These are phyloP conservation scores for Habrosyne pyritoides DNA, from an alignment of 2,888 invertebrate genomes.

Conservation along the genomic window DNA sequence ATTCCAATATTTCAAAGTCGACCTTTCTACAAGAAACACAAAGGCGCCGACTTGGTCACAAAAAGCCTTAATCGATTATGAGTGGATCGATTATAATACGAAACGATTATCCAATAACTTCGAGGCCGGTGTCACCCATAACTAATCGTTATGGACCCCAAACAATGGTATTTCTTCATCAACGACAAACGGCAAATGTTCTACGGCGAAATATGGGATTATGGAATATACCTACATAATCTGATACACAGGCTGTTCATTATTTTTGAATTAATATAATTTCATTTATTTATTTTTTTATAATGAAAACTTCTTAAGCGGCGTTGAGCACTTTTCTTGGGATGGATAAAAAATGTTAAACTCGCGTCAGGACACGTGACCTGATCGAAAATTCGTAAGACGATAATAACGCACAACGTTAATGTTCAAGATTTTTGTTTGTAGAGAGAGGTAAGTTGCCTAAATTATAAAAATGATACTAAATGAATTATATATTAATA, in stretches of 20 bases:
- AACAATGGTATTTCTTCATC: constrained; percentile 80
- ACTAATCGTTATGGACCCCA: constrained; percentile 64
- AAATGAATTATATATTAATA: too few species aligned
- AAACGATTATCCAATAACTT: constrained; percentile 72
- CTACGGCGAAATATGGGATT: constrained; percentile 70
- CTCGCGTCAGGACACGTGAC: too few species aligned
- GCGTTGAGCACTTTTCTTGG: too few species aligned
- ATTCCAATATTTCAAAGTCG: not conserved
- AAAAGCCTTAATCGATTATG: constrained; percentile 73
- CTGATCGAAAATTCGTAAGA: too few species aligned
- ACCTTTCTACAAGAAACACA: constrained; percentile 42
- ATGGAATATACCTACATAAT: constrained; percentile 59
- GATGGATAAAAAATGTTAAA: too few species aligned
- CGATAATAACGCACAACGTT: too few species aligned
- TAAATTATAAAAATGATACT: too few species aligned
- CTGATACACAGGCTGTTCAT: constrained; percentile 57
- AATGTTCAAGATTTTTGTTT: too few species aligned
- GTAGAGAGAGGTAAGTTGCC: too few species aligned
- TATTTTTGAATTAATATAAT: not conserved
- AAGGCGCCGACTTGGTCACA: constrained; percentile 65
- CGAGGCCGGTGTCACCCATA: constrained; percentile 70
- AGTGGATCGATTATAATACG: constrained; percentile 70
- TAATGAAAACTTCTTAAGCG: too few species aligned
- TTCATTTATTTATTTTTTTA: too few species aligned
- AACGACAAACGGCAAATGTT: constrained; percentile 70